Evolutionary conservation across 2,113 vertebrate species (phyloP), one percentile per base, ranked within the genome.

Genomic region (Myotis brandtii): DNA sequence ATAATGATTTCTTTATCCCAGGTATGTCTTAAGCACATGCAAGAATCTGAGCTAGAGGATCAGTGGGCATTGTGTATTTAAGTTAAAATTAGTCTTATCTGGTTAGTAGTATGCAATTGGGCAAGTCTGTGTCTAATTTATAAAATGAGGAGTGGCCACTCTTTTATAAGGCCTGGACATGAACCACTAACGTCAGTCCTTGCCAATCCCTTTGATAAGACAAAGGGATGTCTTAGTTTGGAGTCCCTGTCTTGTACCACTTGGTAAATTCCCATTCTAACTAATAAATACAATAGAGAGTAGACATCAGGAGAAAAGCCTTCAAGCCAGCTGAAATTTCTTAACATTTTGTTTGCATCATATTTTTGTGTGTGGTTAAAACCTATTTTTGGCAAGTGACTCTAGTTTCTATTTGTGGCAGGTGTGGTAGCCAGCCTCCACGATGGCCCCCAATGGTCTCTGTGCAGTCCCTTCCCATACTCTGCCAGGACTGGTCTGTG

Each of bases 281-380:
- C 16, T 69, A 70, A 67, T 62, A 27, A 62, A 62, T 27, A 62
- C 30, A 64, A 64, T 13, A 67, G 4, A 40, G 46, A 66, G 6
- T 18, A 67, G 25, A 72, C 62, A 32, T 75, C 34, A 96, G 54
- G 17, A 91, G 25, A 95, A 93, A 52, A 94, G 20, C 7, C 30
- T 82, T 91, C 16, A n/a, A 12, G 32, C 32, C 32, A 70, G 14
- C 34, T 64, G 50, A 37, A 79, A 77, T 48, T 43, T 82, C 46
- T 89, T 69, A 87, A 64, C 23, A 37, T 62, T 94, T 79, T 86
- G 52, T 69, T 64, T 66, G 48, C 6, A 64, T 16, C 12, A 4
- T 75, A 84, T 62, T 89, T 69, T 82, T 64, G 89, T 92, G 79
- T 84, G 59, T 52, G 67, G 48, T 40, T 79, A 73, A 89, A 76